Percentiles rank a stretch among this genome's conserved stretches.
These are phyloP conservation scores for Stegodyphus dumicola DNA, from an alignment of 1,140 invertebrate genomes.

Conservation along the genomic window DNA sequence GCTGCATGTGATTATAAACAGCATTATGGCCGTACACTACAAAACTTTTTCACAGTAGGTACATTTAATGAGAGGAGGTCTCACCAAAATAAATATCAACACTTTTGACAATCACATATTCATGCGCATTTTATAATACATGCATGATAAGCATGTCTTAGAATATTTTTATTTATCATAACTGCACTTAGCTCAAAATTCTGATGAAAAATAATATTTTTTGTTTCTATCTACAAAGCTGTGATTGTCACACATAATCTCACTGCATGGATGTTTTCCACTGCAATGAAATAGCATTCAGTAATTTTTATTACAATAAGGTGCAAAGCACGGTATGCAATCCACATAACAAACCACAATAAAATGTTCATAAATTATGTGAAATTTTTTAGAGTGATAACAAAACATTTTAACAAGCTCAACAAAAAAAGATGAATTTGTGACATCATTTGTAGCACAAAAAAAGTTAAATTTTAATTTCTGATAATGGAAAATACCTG, in stretches of 20 bases:
- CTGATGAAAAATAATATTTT: constrained; percentile 53
- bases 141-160: constrained; percentile 16
- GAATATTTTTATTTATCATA: constrained; percentile 46
- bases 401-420: neutral
- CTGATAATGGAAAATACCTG: neutral
- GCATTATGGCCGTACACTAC: too few species aligned
- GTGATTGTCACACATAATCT: constrained; percentile 54
- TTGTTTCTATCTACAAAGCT: constrained; percentile 48
- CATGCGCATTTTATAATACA: constrained; percentile 10
- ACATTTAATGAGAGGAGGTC: too few species aligned
- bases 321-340: neutral
- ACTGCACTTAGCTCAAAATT: constrained; percentile 55
- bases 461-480: neutral
- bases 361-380: constrained; percentile 29
- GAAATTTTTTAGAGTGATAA: neutral
- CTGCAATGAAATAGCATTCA: constrained; percentile 22
- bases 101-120: constrained; percentile 9
- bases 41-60: too few species aligned
- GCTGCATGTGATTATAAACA: too few species aligned
- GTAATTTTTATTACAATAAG: neutral
- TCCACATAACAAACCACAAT: constrained; percentile 3
- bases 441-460: neutral
- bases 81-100: constrained; percentile 17
- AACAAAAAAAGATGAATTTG: neutral
- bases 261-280: constrained; percentile 40